Percentiles rank a stretch among this genome's conserved stretches.
Conservation (phyloP, 2,888 invertebrate genomes). For the Acleris holmiana region DNA sequence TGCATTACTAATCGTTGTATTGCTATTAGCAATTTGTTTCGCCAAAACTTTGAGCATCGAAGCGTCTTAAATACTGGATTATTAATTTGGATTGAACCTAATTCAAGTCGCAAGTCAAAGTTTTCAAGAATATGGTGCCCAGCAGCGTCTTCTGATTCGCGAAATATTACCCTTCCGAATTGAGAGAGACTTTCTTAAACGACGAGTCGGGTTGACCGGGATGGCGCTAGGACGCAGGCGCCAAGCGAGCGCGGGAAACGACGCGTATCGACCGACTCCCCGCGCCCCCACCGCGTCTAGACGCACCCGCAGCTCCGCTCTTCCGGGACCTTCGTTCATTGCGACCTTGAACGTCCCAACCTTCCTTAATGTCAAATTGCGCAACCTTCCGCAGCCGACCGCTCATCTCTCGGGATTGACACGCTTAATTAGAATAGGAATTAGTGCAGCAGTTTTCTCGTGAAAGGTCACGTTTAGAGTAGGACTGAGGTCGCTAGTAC, state of each 20-base stretch:
- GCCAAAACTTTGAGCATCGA: neutral
- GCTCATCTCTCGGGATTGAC: conserved; percentile 58
- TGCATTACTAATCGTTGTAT: no score
- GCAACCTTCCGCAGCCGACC: conserved; percentile 59
- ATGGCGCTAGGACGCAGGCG: conserved; percentile 73
- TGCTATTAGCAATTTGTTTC: no score
- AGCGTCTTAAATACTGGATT: neutral
- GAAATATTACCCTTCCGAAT: conserved; percentile 30
- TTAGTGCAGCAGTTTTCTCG: conserved; percentile 46
- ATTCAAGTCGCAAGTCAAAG: conserved; percentile 4
- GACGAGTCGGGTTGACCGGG: conserved; percentile 61
- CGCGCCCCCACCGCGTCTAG: conserved; percentile 77
- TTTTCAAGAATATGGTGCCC: conserved; percentile 1
- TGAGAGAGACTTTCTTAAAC: conserved; percentile 49
- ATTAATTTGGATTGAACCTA: neutral
- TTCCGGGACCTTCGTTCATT: conserved; percentile 81
- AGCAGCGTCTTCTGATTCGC: conserved; percentile 5
- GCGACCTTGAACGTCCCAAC: conserved; percentile 83
- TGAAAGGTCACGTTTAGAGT: conserved; percentile 49
- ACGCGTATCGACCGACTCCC: conserved; percentile 78
- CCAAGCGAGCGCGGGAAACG: conserved; percentile 80
- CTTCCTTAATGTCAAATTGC: conserved; percentile 79
- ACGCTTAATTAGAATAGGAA: conserved; percentile 57
- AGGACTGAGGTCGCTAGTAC: conserved; percentile 63
- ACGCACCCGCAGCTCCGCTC: conserved; percentile 76